These are phyloP conservation scores for Bruchidius siliquastri DNA, from an alignment of 2,888 invertebrate species.

Conservation along the genomic window DNA sequence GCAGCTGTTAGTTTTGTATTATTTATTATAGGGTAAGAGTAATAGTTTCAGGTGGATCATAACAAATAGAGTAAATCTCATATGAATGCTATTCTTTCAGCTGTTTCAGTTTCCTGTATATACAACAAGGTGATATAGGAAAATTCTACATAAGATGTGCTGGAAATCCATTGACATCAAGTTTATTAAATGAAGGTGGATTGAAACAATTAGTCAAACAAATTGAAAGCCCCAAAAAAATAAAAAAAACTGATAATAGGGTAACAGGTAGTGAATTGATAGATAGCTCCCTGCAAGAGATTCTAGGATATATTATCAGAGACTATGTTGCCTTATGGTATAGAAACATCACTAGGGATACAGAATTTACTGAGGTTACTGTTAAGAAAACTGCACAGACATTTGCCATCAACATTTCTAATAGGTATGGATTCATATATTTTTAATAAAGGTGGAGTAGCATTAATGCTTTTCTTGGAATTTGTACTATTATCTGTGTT, in stretches of 20 bases:
- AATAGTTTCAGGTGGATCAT: not conserved
- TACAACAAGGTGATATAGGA: constrained; percentile 43
- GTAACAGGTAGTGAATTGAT: constrained; percentile 83
- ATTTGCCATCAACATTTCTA: constrained; percentile 65
- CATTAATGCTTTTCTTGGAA: too few relatives aligned
- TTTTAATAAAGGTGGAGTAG: not conserved
- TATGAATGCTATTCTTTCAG: constrained; percentile 29
- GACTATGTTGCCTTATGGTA: constrained; percentile 81
- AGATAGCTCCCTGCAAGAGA: constrained; percentile 81
- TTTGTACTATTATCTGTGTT: too few relatives aligned
- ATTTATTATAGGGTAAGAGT: constrained; percentile 43
- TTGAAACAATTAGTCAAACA: constrained; percentile 37
- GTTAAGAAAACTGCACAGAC: constrained; percentile 66
- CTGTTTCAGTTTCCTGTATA: constrained; percentile 42
- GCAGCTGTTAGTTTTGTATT: constrained; percentile 35
- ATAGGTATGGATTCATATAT: constrained; percentile 51
- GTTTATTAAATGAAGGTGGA: constrained; percentile 43
- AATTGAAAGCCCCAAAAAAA: constrained; percentile 37
- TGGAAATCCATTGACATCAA: constrained; percentile 41
- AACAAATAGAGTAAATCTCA: not conserved
- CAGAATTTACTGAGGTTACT: constrained; percentile 65
- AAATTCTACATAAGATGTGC: constrained; percentile 40
- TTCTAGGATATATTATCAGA: constrained; percentile 72
- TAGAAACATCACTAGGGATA: constrained; percentile 62
- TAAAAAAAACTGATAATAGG: constrained; percentile 52